Base-by-base conservation (phyloP, 2,797 vertebrate species). In the Lepus oiostolus region DNA sequence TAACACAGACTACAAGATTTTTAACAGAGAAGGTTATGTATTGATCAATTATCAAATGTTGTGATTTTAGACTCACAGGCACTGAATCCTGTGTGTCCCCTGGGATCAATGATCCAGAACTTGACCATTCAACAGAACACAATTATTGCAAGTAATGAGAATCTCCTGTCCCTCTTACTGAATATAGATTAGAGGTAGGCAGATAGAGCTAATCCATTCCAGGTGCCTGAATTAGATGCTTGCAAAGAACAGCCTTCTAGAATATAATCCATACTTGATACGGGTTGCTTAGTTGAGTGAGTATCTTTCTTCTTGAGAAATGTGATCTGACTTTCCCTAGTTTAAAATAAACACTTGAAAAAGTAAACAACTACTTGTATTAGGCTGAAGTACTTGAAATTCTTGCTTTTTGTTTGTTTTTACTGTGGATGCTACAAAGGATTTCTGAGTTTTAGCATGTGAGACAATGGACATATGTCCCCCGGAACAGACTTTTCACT, bases 321-420 rank as follows among this genome's bases (percentile, higher is more conserved):
- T 65, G 16, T 50, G 63, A 88, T 38, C 68, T 68, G 82, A 63
- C 14, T 90, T 50, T 24, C 6, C 2, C 32, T 47, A 14, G 19
- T n/a, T 88, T 79, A 81, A 94, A 94, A 50, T n/a, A 91, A 35
- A 74, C 65, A n/a, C 58, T 86, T 54, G 9, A 50, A 79, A 87
- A 94, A 47, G 71, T 65, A 93, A 90, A 75, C 65, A 92, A 77
- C 71, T 74, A 87, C 21, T 10, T 67, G 3, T 10, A 35, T 75
- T 50, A 83, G 32, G 35, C 52, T 38, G 4, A 77, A 68, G 28
- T 54, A 81, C 17, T 60, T 85, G 30, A 79, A 90, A 88, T 76
- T 80, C 62, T 42, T 52, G 32, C n/a, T 32, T 24, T n/a, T 38
- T 62, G 19, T 32, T 83, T 58, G 35, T 81, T 67, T 76, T 54